Conservation (phyloP, 2,888 invertebrate genomes). For the Creontiades dilutus region DNA sequence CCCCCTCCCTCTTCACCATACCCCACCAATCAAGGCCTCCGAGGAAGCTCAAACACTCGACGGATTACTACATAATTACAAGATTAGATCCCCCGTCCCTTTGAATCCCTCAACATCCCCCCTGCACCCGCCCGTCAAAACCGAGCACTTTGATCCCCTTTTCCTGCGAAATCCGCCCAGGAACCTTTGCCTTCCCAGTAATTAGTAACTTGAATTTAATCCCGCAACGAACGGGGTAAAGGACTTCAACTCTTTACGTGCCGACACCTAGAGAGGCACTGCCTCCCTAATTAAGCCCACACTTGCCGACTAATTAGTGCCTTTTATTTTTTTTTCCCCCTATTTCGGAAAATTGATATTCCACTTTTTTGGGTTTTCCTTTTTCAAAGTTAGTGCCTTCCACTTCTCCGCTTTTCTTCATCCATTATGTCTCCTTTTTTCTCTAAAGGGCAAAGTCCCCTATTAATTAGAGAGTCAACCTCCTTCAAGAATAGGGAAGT, state of each 20-base stretch:
- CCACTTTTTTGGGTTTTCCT: slow-evolving; percentile 62
- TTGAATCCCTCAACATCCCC: slow-evolving; percentile 16
- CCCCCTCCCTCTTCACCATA: background rate
- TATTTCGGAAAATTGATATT: background rate
- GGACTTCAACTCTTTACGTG: slow-evolving; percentile 48
- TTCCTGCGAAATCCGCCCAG: slow-evolving; percentile 19
- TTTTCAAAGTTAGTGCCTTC: slow-evolving; percentile 48
- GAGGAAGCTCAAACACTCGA: slow-evolving; percentile 53
- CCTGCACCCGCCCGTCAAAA: background rate
- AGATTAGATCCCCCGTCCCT: slow-evolving; percentile 68
- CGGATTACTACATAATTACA: slow-evolving; percentile 74
- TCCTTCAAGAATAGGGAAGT: background rate
- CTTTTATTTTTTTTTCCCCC: background rate
- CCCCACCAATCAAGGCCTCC: background rate
- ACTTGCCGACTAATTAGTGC: slow-evolving; percentile 63
- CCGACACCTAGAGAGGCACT: slow-evolving; percentile 53
- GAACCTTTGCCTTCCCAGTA: slow-evolving; percentile 54
- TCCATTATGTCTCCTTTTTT: background rate
- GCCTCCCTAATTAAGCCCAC: slow-evolving; percentile 63
- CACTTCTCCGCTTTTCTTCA: slow-evolving; percentile 1
- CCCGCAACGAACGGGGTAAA: slow-evolving; percentile 4
- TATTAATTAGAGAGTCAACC: slow-evolving; percentile 34
- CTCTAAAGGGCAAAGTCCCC: background rate
- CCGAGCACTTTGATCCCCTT: slow-evolving; percentile 54
- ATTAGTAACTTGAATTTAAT: slow-evolving; percentile 67